phyloP scores from a whole-genome alignment of 2,797 vertebrate species.

The Periophthalmus magnuspinnatus region DNA sequence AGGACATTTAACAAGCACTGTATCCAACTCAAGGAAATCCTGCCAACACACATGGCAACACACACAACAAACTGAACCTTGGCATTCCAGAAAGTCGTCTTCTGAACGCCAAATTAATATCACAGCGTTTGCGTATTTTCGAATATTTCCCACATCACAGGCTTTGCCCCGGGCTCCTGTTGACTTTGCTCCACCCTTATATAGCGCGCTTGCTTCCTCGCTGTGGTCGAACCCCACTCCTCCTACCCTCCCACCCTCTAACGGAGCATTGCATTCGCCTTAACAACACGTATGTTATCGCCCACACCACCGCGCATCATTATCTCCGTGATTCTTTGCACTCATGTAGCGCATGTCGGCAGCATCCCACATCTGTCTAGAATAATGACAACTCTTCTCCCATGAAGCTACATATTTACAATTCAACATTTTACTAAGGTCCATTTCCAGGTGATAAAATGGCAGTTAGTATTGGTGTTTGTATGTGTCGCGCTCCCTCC shows the following conservation, averaged over 20 bases:
- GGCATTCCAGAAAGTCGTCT: too few relatives aligned
- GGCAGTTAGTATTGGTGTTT: background rate
- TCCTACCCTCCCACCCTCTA: background rate
- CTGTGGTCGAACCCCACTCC: background rate
- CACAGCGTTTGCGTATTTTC: background rate
- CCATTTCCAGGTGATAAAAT: slow-evolving; percentile 4
- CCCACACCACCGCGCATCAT: background rate
- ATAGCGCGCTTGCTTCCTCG: background rate
- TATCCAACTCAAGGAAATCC: too few relatives aligned
- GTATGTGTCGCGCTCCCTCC: background rate
- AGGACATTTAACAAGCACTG: too few relatives aligned
- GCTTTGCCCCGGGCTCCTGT: background rate
- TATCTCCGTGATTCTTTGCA: background rate
- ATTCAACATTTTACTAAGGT: background rate
- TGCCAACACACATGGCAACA: too few relatives aligned
- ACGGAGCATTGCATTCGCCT: background rate
- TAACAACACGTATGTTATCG: slow-evolving; percentile 3
- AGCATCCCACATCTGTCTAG: background rate
- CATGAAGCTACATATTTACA: background rate
- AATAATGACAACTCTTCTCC: background rate
- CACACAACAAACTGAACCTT: too few relatives aligned
- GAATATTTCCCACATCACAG: background rate
- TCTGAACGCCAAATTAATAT: too few relatives aligned
- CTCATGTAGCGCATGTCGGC: background rate
- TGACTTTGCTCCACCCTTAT: background rate